These are phyloP conservation scores for Dasypogon diadema DNA, from an alignment of 2,888 invertebrate genomes.

Conservation along the genomic window DNA sequence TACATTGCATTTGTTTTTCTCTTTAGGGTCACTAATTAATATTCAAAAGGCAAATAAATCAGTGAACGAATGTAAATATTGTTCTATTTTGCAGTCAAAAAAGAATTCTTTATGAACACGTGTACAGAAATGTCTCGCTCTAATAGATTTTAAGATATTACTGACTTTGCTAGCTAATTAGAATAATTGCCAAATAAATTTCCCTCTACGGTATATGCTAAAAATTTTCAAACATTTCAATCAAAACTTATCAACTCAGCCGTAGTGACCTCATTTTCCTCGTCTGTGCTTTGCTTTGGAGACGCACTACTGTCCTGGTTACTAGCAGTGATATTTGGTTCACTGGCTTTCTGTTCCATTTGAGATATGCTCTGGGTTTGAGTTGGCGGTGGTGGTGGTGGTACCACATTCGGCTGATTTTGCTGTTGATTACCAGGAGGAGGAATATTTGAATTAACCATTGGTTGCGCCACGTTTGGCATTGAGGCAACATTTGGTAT, in stretches of 20 bases:
- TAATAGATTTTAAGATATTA: background rate
- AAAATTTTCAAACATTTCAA: slow-evolving; percentile 67
- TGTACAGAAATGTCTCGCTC: background rate
- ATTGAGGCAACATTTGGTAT: slow-evolving; percentile 24
- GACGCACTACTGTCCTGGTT: slow-evolving; percentile 57
- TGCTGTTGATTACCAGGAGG: slow-evolving; percentile 15
- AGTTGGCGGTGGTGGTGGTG: background rate
- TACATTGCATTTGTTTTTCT: too few species aligned
- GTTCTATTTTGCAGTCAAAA: background rate
- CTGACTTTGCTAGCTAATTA: background rate
- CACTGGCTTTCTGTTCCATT: background rate
- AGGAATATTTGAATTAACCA: slow-evolving; percentile 35
- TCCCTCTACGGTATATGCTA: background rate
- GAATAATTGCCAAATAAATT: background rate
- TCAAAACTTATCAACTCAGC: slow-evolving; percentile 88
- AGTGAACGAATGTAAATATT: background rate
- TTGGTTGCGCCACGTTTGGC: slow-evolving; percentile 54
- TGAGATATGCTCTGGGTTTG: background rate
- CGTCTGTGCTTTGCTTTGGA: slow-evolving; percentile 64
- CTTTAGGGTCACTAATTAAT: too few species aligned
- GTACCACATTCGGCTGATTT: background rate
- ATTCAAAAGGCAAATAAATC: background rate
- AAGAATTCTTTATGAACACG: background rate
- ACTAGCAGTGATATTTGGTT: background rate
- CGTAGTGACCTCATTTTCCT: slow-evolving; percentile 72